Conservation (phyloP, 2,797 vertebrate species). For the Nyctalus aviator region DNA sequence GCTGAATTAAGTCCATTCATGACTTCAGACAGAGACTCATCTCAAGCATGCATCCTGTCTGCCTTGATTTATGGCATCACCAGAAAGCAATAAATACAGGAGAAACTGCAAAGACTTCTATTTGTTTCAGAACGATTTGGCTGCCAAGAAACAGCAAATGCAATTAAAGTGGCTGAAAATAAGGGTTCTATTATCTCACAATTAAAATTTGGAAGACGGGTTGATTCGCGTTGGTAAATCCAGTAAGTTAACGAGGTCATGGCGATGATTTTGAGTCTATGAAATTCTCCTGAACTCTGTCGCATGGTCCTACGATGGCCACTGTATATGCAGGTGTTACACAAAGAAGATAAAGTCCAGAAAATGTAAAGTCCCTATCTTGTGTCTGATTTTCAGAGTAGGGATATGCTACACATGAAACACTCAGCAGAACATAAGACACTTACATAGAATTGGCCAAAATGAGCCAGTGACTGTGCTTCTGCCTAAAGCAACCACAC, state of each 20-base stretch:
- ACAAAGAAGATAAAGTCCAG: not conserved
- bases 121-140: not conserved
- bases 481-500: not conserved
- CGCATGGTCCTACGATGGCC: not conserved
- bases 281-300: not conserved
- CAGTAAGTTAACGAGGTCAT: not conserved
- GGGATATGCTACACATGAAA: not conserved
- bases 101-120: slow-evolving; percentile 2
- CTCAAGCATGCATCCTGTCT: not conserved
- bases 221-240: not conserved
- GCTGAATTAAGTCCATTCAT: not conserved
- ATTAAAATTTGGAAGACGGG: not conserved
- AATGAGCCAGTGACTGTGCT: not conserved
- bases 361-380: not conserved
- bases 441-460: not conserved
- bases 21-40: not conserved
- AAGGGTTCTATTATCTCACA: not conserved
- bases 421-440: not conserved
- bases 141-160: not conserved
- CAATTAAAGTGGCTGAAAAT: not conserved
- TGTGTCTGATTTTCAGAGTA: not conserved
- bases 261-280: not conserved
- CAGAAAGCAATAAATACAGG: not conserved
- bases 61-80: not conserved
- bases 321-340: not conserved